Conservation (phyloP, 2,113 vertebrate species). For the Ascaphus truei region DNA sequence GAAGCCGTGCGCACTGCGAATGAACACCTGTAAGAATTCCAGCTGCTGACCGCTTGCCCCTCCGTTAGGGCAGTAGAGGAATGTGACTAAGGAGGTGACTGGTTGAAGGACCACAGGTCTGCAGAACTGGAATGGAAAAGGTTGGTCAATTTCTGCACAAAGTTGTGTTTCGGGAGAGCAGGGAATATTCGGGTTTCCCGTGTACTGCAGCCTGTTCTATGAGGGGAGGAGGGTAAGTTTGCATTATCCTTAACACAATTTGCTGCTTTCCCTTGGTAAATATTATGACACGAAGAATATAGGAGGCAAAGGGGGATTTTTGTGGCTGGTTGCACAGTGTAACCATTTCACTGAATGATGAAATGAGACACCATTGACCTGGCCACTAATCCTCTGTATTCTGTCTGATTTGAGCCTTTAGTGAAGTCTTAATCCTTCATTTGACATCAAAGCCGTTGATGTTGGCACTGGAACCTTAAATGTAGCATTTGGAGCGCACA, state of each 20-base stretch:
- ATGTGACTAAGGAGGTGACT: too few relatives aligned
- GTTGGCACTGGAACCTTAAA: constrained; percentile 9
- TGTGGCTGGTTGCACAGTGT: neutral
- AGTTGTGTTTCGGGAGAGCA: too few relatives aligned
- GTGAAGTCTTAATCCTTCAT: constrained; percentile 28
- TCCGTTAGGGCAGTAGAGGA: too few relatives aligned
- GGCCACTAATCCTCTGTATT: constrained; percentile 20
- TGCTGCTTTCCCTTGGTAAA: neutral
- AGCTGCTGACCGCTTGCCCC: too few relatives aligned
- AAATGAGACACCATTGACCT: constrained; percentile 10
- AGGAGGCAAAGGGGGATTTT: neutral
- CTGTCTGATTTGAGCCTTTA: neutral
- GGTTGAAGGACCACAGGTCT: too few relatives aligned
- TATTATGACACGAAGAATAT: neutral
- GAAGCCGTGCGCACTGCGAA: too few relatives aligned
- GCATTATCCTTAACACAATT: neutral
- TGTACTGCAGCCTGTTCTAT: too few relatives aligned
- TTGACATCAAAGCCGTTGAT: constrained; percentile 29
- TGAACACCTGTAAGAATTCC: too few relatives aligned
- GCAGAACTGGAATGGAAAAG: too few relatives aligned
- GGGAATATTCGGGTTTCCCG: too few relatives aligned
- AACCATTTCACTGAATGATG: neutral
- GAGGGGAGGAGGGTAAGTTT: too few relatives aligned
- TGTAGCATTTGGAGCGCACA: constrained; percentile 28
- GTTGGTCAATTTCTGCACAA: too few relatives aligned